Conservation (phyloP, 2,888 invertebrate species). For the Odontocerum albicorne region DNA sequence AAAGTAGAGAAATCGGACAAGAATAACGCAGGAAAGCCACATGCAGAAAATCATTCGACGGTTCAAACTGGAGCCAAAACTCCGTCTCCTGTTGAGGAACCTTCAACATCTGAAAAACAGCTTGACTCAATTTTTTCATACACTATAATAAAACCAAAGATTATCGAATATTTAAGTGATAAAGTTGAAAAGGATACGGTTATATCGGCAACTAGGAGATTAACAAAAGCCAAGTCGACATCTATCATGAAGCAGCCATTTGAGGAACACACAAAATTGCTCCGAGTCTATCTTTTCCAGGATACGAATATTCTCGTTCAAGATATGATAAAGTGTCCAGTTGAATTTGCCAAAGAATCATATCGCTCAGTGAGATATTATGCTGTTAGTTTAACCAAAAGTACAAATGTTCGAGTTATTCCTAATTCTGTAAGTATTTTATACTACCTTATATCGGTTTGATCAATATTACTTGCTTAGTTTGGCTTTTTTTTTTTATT, state of each 20-base stretch:
- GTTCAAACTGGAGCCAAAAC: too few relatives aligned
- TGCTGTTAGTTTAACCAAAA: slow-evolving; percentile 11
- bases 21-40: too few relatives aligned
- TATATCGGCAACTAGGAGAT: slow-evolving; percentile 13
- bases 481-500: background rate
- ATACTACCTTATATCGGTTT: background rate
- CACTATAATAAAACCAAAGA: slow-evolving; percentile 12
- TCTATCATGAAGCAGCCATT: slow-evolving; percentile 11
- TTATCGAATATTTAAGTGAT: slow-evolving; percentile 17
- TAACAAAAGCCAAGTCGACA: slow-evolving; percentile 8
- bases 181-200: slow-evolving; percentile 14
- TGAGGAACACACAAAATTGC: slow-evolving; percentile 12
- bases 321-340: slow-evolving; percentile 13
- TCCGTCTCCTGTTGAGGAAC: background rate
- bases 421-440: too few relatives aligned
- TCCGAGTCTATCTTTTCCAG: slow-evolving; percentile 16
- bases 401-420: background rate
- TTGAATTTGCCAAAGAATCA: slow-evolving; percentile 14
- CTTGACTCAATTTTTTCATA: slow-evolving; percentile 12
- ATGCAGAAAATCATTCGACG: too few relatives aligned
- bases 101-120: background rate
- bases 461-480: background rate
- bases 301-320: slow-evolving; percentile 18
- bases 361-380: slow-evolving; percentile 22
- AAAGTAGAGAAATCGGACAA: slow-evolving; percentile 3